A percentile compares a stretch with the other conserved stretches of the same genome.
phyloP scores from a whole-genome alignment of 2,113 vertebrate genomes.

The Laticauda colubrina region DNA sequence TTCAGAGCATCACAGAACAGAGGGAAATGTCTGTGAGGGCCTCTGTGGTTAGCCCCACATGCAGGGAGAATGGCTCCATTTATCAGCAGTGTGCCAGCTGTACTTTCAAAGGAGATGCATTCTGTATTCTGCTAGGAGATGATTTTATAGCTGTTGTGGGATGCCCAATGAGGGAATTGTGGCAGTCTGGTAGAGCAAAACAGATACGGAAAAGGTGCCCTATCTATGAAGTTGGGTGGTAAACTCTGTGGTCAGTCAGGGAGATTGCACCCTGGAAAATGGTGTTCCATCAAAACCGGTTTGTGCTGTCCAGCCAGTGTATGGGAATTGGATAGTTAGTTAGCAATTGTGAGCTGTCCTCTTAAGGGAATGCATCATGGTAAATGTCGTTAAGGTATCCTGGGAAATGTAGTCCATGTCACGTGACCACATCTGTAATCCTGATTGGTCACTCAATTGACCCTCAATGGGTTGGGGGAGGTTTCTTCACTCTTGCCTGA shows the following conservation, averaged over 20 bases:
- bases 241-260: background rate
- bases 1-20: conserved; percentile 9
- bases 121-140: conserved; percentile 17
- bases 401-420: no score
- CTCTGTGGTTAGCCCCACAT: conserved; percentile 16
- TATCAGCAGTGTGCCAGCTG: conserved; percentile 30
- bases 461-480: no score
- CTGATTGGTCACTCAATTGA: no score
- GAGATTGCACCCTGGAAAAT: background rate
- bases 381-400: no score
- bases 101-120: conserved; percentile 31
- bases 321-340: no score
- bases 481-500: no score
- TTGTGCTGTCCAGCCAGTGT: no score
- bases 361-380: no score
- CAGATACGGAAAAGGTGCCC: background rate
- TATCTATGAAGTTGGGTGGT: background rate
- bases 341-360: no score
- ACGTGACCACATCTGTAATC: no score
- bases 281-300: background rate
- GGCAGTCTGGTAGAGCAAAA: background rate
- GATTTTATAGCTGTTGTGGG: conserved; percentile 15
- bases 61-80: conserved; percentile 21
- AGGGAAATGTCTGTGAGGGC: conserved; percentile 13
- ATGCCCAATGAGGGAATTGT: conserved; percentile 4